A percentile compares a stretch with the other conserved stretches of the same genome.
These are phyloP conservation scores for Anhinga rufa DNA, from an alignment of 2,113 vertebrate species.

Conservation along the genomic window DNA sequence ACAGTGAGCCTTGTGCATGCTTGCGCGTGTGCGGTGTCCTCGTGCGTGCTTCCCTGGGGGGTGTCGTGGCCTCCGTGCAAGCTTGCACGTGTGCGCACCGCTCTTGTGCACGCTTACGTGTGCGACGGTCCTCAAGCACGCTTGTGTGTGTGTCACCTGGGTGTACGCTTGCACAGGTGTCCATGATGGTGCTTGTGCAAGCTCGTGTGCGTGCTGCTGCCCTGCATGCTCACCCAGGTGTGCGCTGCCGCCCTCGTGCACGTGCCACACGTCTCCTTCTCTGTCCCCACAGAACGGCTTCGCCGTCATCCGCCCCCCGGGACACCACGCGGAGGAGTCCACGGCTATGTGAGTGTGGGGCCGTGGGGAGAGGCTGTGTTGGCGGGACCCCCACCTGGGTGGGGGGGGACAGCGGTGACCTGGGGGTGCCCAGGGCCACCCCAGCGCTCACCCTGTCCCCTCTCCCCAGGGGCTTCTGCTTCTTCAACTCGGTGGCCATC, in stretches of 20 bases:
- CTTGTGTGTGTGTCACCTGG: accelerated
- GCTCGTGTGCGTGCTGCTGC: background rate
- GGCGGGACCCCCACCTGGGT: background rate
- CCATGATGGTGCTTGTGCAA: accelerated
- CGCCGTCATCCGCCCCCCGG: conserved; percentile 85
- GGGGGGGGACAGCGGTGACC: background rate
- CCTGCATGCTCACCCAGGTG: background rate
- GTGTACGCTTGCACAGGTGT: background rate
- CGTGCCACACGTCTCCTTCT: background rate
- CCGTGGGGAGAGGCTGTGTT: too few relatives aligned
- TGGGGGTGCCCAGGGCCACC: background rate
- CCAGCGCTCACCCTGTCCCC: accelerated
- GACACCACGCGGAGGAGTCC: conserved; percentile 87
- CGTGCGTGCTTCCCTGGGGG: accelerated
- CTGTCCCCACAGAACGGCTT: conserved; percentile 79
- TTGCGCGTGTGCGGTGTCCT: too few relatives aligned
- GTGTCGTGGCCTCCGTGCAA: accelerated
- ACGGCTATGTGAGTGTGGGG: conserved; percentile 81
- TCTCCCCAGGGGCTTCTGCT: conserved; percentile 91
- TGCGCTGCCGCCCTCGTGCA: accelerated
- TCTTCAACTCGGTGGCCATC: conserved; percentile 96
- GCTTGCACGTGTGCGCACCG: background rate
- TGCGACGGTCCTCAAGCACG: accelerated
- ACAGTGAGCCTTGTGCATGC: background rate
- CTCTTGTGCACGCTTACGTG: background rate